A percentile compares a stretch with the other conserved stretches of the same genome.
phyloP scores from a whole-genome alignment of 92 coral and sea anemone genomes.

The Umimayanthus kanabou region DNA sequence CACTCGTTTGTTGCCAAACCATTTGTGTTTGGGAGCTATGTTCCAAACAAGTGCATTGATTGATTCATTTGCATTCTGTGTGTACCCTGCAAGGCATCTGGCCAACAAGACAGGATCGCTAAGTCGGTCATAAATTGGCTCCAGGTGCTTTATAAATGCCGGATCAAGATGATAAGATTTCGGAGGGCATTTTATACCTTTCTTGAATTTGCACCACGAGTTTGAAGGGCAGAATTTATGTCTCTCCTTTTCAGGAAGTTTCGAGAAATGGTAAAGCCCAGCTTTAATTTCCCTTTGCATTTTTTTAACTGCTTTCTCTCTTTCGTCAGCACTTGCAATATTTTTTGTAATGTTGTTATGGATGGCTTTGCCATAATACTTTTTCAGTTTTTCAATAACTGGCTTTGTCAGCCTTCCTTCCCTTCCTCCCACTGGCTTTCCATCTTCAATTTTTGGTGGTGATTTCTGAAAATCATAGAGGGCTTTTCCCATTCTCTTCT shows the following conservation, averaged over 20 bases:
- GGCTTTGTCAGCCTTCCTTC: conserved; percentile 39
- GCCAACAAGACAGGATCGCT: conserved; percentile 38
- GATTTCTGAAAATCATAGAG: neutral
- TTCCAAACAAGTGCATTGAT: conserved; percentile 60
- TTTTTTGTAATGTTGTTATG: conserved; percentile 5
- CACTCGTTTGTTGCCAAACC: conserved; percentile 44
- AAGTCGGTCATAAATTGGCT: conserved; percentile 29
- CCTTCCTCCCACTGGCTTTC: conserved; percentile 15
- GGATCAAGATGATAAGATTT: conserved; percentile 54
- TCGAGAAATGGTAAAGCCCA: conserved; percentile 42
- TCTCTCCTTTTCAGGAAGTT: conserved; percentile 39
- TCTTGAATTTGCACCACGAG: conserved; percentile 51
- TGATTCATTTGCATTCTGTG: conserved; percentile 62
- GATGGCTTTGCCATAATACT: conserved; percentile 47
- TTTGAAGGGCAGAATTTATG: conserved; percentile 52
- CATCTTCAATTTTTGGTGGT: conserved; percentile 28
- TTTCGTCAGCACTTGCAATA: neutral
- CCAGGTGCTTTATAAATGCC: conserved; percentile 22
- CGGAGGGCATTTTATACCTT: conserved; percentile 28
- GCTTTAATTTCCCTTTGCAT: conserved; percentile 51
- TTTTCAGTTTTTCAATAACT: conserved; percentile 46
- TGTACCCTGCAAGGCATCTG: conserved; percentile 52
- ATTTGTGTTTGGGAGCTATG: conserved; percentile 53
- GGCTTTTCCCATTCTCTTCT: no score
- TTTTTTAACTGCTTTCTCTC: conserved; percentile 39